These are phyloP conservation scores for Corythornis leucogaster DNA, from an alignment of 2,797 vertebrate species.

Conservation along the genomic window DNA sequence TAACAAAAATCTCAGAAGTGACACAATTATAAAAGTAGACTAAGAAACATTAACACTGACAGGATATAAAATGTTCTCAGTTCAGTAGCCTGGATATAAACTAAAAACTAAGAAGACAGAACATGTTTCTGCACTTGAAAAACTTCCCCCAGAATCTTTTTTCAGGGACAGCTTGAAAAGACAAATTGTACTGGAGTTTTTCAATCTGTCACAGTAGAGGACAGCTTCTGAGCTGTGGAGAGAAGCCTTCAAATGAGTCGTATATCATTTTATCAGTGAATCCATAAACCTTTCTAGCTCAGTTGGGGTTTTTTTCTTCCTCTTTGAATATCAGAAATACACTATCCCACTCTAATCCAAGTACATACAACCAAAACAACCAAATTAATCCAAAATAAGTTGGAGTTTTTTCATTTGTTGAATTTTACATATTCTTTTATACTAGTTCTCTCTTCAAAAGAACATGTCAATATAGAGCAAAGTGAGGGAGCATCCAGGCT, in stretches of 20 bases:
- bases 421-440: neutral
- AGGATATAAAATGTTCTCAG: conserved; percentile 27
- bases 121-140: conserved; percentile 48
- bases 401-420: neutral
- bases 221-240: conserved; percentile 46
- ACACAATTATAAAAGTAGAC: conserved; percentile 14
- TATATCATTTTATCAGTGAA: conserved; percentile 53
- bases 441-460: neutral
- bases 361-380: neutral
- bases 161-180: conserved; percentile 57
- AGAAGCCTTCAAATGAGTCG: conserved; percentile 50
- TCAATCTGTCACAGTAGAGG: conserved; percentile 59
- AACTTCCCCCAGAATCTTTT: conserved; percentile 51
- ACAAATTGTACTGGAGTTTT: conserved; percentile 64
- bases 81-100: conserved; percentile 35
- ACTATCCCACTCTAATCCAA: neutral
- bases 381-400: neutral
- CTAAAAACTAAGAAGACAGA: conserved; percentile 2
- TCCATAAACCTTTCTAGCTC: conserved; percentile 36
- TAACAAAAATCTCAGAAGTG: neutral
- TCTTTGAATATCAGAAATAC: neutral
- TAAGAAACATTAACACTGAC: conserved; percentile 24
- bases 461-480: neutral
- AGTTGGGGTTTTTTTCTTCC: neutral
- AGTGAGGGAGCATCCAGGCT: neutral